phyloP scores from a whole-genome alignment of 2,888 invertebrate species.

The Phania funesta region DNA sequence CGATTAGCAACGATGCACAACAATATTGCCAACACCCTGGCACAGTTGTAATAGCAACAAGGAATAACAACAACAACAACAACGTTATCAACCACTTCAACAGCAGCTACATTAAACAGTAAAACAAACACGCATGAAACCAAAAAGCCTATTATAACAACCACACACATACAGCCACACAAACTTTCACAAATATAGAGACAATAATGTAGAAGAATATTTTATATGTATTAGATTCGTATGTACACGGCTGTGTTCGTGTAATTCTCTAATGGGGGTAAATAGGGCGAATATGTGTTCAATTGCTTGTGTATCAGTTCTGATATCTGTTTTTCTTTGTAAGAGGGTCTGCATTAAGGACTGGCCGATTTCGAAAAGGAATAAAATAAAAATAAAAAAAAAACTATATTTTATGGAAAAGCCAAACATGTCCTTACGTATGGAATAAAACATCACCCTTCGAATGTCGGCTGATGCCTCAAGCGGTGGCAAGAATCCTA shows the following conservation, averaged over 20 bases:
- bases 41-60: conserved; percentile 8
- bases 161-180: neutral
- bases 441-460: no score
- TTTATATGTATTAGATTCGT: neutral
- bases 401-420: no score
- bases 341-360: no score
- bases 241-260: neutral
- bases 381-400: no score
- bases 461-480: no score
- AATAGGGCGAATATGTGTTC: neutral
- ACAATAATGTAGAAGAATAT: neutral
- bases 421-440: no score
- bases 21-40: conserved; percentile 64
- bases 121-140: conserved; percentile 31
- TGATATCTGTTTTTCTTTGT: no score
- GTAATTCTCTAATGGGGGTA: neutral
- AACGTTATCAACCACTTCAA: conserved; percentile 7
- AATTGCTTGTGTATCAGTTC: no score
- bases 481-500: no score
- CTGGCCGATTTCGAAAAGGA: no score
- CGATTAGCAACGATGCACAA: conserved; percentile 69
- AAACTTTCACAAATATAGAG: neutral
- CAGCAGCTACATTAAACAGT: neutral
- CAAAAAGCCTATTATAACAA: conserved; percentile 44
- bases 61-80: conserved; percentile 14